These are phyloP conservation scores for Cochlearius cochlearius DNA, from an alignment of 2,113 vertebrate species.

Conservation along the genomic window DNA sequence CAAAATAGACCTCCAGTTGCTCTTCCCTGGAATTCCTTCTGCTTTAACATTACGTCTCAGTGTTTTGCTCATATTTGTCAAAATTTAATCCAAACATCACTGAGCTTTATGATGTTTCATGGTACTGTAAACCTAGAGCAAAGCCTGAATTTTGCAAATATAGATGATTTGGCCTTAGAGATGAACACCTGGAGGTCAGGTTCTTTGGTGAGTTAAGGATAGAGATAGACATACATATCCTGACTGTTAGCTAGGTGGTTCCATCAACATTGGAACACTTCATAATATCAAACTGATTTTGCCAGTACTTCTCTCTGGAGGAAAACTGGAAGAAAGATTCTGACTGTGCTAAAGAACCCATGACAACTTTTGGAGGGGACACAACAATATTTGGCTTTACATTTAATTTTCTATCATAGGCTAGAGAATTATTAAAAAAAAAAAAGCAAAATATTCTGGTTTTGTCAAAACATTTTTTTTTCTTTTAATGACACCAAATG, in stretches of 20 bases:
- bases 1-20: background rate
- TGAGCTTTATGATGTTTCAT: background rate
- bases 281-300: background rate
- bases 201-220: background rate
- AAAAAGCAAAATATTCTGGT: background rate
- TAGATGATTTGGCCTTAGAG: background rate
- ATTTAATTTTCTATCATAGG: background rate
- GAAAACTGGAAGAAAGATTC: background rate
- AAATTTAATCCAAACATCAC: background rate
- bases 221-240: background rate
- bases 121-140: background rate
- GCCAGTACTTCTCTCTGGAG: background rate
- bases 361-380: background rate
- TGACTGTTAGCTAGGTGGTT: background rate
- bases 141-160: background rate
- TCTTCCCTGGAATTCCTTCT: background rate
- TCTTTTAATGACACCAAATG: conserved; percentile 13
- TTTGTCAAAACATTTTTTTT: conserved; percentile 31
- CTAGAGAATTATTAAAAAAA: background rate
- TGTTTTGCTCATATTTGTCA: background rate
- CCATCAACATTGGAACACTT: background rate
- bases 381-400: background rate
- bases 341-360: background rate
- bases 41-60: background rate
- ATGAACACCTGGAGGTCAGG: background rate